Evolutionary conservation across 2,797 vertebrate species (phyloP).

Genomic region (Darevskia nairensis): DNA sequence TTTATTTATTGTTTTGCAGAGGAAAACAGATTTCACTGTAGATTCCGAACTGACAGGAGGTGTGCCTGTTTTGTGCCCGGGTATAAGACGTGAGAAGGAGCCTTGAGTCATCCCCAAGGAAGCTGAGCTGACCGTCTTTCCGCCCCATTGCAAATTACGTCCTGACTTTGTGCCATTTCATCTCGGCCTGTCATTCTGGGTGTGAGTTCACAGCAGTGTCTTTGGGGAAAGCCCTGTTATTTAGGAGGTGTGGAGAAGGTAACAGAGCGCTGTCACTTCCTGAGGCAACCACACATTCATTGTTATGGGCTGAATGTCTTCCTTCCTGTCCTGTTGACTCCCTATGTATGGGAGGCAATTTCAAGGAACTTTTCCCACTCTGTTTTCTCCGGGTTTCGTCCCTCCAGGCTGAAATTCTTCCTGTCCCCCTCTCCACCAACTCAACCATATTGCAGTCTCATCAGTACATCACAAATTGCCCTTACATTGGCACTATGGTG

Average conservation of each 20-base stretch:
- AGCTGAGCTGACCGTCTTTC: no score
- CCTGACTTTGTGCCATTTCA: no score
- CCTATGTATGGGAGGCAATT: neutral
- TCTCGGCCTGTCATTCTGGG: constrained; percentile 6
- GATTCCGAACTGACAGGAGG: no score
- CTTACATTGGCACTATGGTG: neutral
- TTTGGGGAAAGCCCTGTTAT: constrained; percentile 13
- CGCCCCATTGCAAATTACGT: no score
- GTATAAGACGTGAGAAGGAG: no score
- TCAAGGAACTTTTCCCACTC: neutral
- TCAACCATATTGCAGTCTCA: neutral
- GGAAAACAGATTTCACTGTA: no score
- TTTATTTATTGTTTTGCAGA: no score
- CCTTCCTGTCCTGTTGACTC: constrained; percentile 31
- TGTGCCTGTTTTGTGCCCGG: no score
- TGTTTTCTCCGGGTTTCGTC: neutral
- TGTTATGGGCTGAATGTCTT: neutral
- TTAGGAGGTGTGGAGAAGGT: constrained; percentile 23
- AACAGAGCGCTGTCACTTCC: constrained; percentile 35
- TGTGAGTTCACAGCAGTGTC: constrained; percentile 23
- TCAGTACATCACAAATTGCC: neutral
- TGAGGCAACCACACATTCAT: constrained; percentile 3
- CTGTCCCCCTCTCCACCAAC: neutral
- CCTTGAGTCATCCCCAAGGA: no score
- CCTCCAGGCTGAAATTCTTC: neutral